Evolutionary conservation across 2,888 invertebrate species (phyloP).

Genomic region (Rhingia campestris): DNA sequence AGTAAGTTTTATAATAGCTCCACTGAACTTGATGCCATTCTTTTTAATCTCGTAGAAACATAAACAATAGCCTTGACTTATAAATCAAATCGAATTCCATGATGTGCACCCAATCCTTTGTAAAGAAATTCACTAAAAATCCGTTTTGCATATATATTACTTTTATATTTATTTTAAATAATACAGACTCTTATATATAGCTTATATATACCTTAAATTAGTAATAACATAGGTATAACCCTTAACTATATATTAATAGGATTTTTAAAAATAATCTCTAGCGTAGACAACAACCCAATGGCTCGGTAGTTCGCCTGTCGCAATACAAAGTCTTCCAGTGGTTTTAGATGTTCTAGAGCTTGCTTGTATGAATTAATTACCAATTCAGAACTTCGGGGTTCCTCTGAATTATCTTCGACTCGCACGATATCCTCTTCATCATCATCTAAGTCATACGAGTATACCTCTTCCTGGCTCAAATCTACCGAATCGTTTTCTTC

Average conservation of each 20-base stretch:
- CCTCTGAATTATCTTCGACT: neutral
- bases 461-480: conserved; percentile 4
- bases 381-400: neutral
- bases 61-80: too few species aligned
- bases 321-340: conserved; percentile 80
- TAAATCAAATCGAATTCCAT: too few species aligned
- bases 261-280: conserved; percentile 36
- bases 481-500: conserved; percentile 23
- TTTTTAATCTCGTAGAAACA: too few species aligned
- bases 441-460: conserved; percentile 1
- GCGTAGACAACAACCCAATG: conserved; percentile 77
- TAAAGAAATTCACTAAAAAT: too few species aligned
- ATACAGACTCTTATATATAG: too few species aligned
- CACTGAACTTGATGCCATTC: too few species aligned
- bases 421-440: neutral
- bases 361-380: conserved; percentile 76
- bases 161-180: too few species aligned
- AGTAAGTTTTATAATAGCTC: too few species aligned
- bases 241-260: neutral
- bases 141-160: too few species aligned
- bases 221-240: neutral
- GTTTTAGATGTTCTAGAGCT: conserved; percentile 79
- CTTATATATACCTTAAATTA: too few species aligned
- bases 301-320: conserved; percentile 80
- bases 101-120: too few species aligned